A percentile compares a stretch with the other conserved stretches of the same genome.
These are phyloP conservation scores for Entomobrya multifasciata DNA, from an alignment of 2,888 invertebrate genomes.

Conservation along the genomic window DNA sequence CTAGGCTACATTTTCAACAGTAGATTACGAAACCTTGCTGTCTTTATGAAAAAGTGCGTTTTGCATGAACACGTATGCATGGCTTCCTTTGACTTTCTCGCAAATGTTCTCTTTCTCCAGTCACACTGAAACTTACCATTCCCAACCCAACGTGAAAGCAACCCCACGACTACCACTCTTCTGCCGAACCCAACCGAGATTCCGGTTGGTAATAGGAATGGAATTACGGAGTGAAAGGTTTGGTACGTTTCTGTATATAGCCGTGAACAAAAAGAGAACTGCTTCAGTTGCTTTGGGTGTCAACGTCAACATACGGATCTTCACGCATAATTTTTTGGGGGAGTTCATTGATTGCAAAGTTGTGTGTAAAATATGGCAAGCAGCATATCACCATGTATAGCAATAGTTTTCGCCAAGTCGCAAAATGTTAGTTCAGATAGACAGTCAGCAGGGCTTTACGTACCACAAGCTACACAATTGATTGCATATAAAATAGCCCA, in stretches of 20 bases:
- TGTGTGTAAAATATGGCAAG: neutral
- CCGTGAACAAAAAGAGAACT: neutral
- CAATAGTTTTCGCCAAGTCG: no score
- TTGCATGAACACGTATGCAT: no score
- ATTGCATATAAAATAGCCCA: neutral
- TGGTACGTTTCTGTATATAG: neutral
- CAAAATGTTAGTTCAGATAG: neutral
- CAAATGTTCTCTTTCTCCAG: no score
- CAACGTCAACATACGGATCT: slow-evolving; percentile 16
- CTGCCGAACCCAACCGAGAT: slow-evolving; percentile 20
- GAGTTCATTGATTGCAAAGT: neutral
- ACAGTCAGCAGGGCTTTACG: neutral
- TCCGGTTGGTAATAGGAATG: neutral
- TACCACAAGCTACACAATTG: slow-evolving; percentile 27
- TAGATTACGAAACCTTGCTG: no score
- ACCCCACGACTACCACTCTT: neutral
- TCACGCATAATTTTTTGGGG: slow-evolving; percentile 16
- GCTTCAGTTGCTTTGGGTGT: slow-evolving; percentile 8
- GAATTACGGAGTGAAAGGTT: neutral
- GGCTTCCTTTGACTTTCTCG: no score
- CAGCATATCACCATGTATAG: neutral
- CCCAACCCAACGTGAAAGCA: neutral
- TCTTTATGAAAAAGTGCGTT: no score
- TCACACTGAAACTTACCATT: neutral
- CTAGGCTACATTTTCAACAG: no score